Base-by-base conservation (phyloP, 2,797 vertebrate genomes). In the Podarcis lilfordi region DNA sequence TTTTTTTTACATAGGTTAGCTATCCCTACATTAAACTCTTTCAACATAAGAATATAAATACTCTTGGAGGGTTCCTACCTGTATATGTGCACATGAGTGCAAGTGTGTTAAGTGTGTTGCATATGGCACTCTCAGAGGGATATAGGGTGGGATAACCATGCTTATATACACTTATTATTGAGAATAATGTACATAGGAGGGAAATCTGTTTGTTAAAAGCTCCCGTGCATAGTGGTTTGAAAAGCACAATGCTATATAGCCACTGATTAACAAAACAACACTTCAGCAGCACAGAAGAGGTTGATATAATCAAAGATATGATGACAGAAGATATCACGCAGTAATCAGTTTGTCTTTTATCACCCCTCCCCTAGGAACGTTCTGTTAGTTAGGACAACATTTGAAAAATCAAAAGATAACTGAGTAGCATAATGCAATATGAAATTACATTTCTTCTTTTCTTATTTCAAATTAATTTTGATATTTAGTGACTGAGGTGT, bases 381-480 rank as follows among this genome's bases (percentile, higher is more conserved):
- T 68, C 79, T 23, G 84, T 80, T 86, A 80, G 50, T 80, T 64
- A 89, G 43, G 88, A 80, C 15, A 86, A 89, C 68, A 79, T 29
- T 27, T 69, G 50, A 86, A 32, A 81, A 86, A 93, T 81, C 64
- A 0, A 23, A 1, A 75, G 3, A 1, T 81, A 68, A 68, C 13
- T 66, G 25, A 66, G 4, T 68, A 68, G 13, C 43, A 78, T 50
- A 78, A n/a, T 50, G 80, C 35, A 66, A 66, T 2, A 64, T 35
- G n/a, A 61, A 64, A 64, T 80, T 55, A 35, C 21, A 5, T 80
- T 64, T 5, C 50, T n/a, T 78, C 17, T 74, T 74, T 21, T 78
- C 43, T 29, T 78, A 43, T 78, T 78, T 50, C 76, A 50, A 78
- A 78, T 50, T 17, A 37, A 21, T 15, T 35, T 10, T 11, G 13